These are phyloP conservation scores for Oryctolagus cuniculus DNA, from an alignment of 2,113 vertebrate genomes.

Conservation along the genomic window mOryCun1.1 NC_091434.1:3720001-3720500, in stretches of 20 bases:
- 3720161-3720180: no score
- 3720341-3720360: not conserved
- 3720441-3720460: not conserved
- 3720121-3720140: not conserved
- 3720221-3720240: not conserved
- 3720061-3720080: not conserved
- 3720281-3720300: not conserved
- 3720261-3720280: not conserved
- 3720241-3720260: not conserved
- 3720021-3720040: fast-evolving
- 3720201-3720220: not conserved
- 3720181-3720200: no score
- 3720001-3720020: not conserved
- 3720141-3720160: no score
- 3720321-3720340: not conserved
- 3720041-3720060: not conserved
- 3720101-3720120: not conserved
- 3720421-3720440: not conserved
- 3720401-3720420: not conserved
- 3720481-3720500: fast-evolving
- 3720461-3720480: not conserved
- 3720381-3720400: not conserved
- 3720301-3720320: no score
- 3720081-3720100: no score
- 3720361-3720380: fast-evolving